These are phyloP conservation scores for Desoria tigrina DNA, from an alignment of 2,888 invertebrate genomes.

Conservation along the genomic window DNA sequence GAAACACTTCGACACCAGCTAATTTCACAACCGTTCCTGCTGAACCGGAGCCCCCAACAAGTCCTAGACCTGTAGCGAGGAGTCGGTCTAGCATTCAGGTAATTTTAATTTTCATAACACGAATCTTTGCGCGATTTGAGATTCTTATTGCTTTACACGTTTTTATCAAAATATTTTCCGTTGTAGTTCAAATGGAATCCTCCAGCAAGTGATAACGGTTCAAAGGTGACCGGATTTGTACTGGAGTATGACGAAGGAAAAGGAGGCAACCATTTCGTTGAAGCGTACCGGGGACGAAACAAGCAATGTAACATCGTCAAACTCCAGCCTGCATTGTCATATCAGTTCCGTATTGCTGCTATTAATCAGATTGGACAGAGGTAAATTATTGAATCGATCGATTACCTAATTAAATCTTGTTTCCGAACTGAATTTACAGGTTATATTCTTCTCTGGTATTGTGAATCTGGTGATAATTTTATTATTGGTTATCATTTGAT, in stretches of 20 bases:
- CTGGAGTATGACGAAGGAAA: conserved; percentile 76
- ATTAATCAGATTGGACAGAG: conserved; percentile 76
- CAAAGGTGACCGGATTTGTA: conserved; percentile 72
- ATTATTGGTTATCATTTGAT: not conserved
- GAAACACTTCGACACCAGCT: conserved; percentile 74
- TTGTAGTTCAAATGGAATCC: conserved; percentile 62
- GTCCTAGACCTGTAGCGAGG: conserved; percentile 44
- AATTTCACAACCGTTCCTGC: conserved; percentile 79
- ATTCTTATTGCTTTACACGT: not conserved
- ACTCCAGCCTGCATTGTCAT: conserved; percentile 75
- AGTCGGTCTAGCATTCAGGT: conserved; percentile 48
- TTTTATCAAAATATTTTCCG: conserved; percentile 12
- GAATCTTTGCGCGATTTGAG: no score
- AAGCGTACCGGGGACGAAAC: conserved; percentile 71
- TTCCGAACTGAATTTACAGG: conserved; percentile 4
- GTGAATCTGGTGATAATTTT: not conserved
- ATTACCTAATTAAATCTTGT: not conserved
- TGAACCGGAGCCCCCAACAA: conserved; percentile 71
- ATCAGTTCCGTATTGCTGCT: conserved; percentile 80
- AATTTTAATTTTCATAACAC: no score
- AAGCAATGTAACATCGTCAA: conserved; percentile 75
- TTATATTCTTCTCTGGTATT: conserved; percentile 8
- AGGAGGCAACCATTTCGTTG: conserved; percentile 67
- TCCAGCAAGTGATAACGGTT: conserved; percentile 75
- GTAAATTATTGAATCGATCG: conserved; percentile 53